Percentiles rank a stretch among this genome's conserved stretches.
These are phyloP conservation scores for Adineta ricciae DNA, from an alignment of 2,888 invertebrate species.

Conservation along the genomic window DNA sequence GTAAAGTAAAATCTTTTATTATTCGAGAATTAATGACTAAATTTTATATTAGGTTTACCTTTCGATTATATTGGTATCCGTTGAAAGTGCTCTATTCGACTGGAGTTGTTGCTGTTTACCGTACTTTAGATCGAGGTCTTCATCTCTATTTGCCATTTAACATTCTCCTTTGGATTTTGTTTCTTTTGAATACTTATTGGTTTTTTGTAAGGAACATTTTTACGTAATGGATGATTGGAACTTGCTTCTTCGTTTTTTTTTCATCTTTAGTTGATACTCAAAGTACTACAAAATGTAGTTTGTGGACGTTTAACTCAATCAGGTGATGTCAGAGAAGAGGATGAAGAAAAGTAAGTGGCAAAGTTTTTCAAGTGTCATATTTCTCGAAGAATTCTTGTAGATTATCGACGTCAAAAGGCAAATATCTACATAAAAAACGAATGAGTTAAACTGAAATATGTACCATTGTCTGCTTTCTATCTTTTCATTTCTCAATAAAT, in stretches of 20 bases:
- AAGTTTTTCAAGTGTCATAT: not conserved
- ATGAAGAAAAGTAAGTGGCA: slow-evolving; percentile 33
- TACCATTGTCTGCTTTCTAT: too few relatives aligned
- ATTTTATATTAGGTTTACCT: slow-evolving; percentile 39
- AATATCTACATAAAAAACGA: not conserved
- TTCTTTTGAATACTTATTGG: slow-evolving; percentile 46
- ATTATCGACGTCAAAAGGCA: too few relatives aligned
- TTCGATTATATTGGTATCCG: slow-evolving; percentile 46
- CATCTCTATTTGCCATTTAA: slow-evolving; percentile 37
- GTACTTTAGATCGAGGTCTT: slow-evolving; percentile 17
- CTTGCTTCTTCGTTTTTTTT: too few relatives aligned
- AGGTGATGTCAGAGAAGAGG: slow-evolving; percentile 42
- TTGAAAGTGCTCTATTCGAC: slow-evolving; percentile 42
- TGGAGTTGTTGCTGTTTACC: slow-evolving; percentile 37
- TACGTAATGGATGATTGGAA: not conserved
- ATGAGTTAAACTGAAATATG: not conserved
- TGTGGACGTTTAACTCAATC: slow-evolving; percentile 45
- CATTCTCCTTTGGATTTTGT: slow-evolving; percentile 42
- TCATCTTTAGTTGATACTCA: slow-evolving; percentile 43
- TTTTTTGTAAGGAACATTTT: slow-evolving; percentile 34
- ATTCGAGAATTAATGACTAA: not conserved
- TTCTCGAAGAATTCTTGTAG: too few relatives aligned
- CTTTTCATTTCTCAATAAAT: too few relatives aligned
- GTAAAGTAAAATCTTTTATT: slow-evolving; percentile 33
- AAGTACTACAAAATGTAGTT: slow-evolving; percentile 42